Percentiles rank a stretch among this genome's conserved stretches.
Conservation (phyloP, 2,113 vertebrate genomes). For the Myrmecophaga tridactyla region DNA sequence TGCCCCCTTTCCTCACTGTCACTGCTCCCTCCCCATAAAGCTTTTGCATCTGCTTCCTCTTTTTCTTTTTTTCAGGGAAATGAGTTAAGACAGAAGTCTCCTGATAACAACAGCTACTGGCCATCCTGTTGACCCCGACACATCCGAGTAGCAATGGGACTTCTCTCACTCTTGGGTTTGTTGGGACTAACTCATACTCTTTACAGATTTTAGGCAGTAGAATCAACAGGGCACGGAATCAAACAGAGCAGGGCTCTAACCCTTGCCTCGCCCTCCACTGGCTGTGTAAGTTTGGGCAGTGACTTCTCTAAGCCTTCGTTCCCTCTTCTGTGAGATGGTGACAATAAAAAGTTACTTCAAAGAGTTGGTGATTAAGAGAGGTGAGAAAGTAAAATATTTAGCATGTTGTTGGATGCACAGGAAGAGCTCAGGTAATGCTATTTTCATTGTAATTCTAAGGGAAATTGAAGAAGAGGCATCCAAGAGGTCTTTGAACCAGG, state of each 20-base stretch:
- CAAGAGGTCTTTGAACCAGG: neutral
- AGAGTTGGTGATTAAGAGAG: neutral
- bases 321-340: neutral
- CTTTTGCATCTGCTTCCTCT: neutral
- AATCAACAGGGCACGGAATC: neutral
- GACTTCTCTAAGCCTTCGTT: neutral
- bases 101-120: neutral
- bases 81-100: neutral
- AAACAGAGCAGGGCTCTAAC: neutral
- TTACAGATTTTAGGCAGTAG: neutral
- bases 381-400: neutral
- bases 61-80: neutral
- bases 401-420: neutral
- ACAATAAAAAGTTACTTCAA: neutral
- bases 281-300: neutral
- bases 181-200: neutral
- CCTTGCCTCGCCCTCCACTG: neutral
- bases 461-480: neutral
- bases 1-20: neutral
- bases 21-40: neutral
- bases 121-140: neutral
- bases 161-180: neutral
- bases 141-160: neutral
- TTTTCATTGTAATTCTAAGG: neutral
- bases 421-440: neutral